These are phyloP conservation scores for Zaprionus tsacasi DNA, from an alignment of 1,140 invertebrate species.

Conservation along the genomic window DNA sequence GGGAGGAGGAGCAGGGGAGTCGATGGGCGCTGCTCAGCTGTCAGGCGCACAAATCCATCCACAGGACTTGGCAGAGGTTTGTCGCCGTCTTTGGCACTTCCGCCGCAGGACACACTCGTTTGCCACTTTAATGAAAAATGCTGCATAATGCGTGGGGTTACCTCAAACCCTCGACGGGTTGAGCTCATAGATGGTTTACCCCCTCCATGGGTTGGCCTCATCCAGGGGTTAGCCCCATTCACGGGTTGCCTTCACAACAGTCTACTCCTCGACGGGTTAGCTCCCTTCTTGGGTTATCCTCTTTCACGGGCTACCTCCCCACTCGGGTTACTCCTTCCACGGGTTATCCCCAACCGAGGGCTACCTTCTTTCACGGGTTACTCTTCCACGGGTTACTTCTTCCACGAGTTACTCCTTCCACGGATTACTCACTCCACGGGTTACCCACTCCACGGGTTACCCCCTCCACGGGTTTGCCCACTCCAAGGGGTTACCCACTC, in stretches of 20 bases:
- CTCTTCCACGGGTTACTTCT: too few species aligned
- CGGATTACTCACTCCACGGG: not conserved
- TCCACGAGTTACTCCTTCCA: not conserved
- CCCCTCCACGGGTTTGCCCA: not conserved
- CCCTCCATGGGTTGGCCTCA: not conserved
- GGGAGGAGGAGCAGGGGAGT: not conserved
- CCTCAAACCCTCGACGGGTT: not conserved
- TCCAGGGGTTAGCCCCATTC: not conserved
- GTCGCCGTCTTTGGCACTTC: conserved; percentile 51
- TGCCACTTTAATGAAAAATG: conserved; percentile 74
- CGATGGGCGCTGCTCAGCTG: conserved; percentile 15
- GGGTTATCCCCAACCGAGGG: too few species aligned
- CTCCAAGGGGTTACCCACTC: not conserved
- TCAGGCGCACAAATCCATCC: conserved; percentile 50
- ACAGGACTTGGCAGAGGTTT: conserved; percentile 54
- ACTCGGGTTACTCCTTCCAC: not conserved
- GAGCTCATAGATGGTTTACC: not conserved
- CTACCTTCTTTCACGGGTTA: too few species aligned
- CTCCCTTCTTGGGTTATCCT: too few species aligned
- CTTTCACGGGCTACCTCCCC: not conserved
- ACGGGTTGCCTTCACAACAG: too few species aligned
- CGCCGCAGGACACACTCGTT: conserved; percentile 34
- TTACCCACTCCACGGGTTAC: not conserved
- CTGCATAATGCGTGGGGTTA: conserved; percentile 60
- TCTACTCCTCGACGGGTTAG: not conserved